Base-by-base conservation (phyloP, 2,113 vertebrate species). In the Elanoides forficatus region DNA sequence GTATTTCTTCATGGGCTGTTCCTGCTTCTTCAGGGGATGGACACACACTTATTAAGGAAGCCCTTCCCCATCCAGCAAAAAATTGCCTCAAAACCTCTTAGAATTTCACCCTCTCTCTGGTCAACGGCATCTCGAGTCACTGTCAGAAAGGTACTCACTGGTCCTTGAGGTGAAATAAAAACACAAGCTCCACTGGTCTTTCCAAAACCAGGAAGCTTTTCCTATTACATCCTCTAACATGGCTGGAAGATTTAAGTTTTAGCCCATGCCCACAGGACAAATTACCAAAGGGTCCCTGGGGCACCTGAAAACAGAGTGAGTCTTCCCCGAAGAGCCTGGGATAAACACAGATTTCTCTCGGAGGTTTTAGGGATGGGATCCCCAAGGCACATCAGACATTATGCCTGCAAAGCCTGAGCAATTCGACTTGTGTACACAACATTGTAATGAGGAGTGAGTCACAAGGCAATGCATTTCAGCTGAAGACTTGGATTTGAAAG, bases 391-490 rank as follows among this genome's bases (percentile, higher is more conserved):
- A 0, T 14, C 0, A 5, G 60, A 75, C 38, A 8, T 6, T 20
- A 14, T 12, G 43, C 27, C 59, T 5, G 9, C 18, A 4, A 50
- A 56, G 71, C 52, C 5, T 0, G 30, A 71, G 71, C 1, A 0
- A 15, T 18, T 19, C 4, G 0, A 0, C 56, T 50, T 2, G 0
- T 0, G 16, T 6, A 14, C 25, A 7, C 32, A 17, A 1, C 2
- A 7, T 7, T 8, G 10, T 5, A 11, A 27, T 7, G 30, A 74
- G 56, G 16, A 58, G 10, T 1, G 26, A 18, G 82, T 47, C 20
- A 43, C 7, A 19, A 34, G 80, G 56, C 2, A 30, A 38, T 5
- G 22, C 2, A 1, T 7, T 53, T 17, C 29, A 30, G 14, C 10
- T 30, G 19, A 58, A 72, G 13, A 7, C 20, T 53, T 6, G 8